Evolutionary conservation across 2,888 invertebrate genomes (phyloP).

Genomic region (Leptinotarsa haldemani): DNA sequence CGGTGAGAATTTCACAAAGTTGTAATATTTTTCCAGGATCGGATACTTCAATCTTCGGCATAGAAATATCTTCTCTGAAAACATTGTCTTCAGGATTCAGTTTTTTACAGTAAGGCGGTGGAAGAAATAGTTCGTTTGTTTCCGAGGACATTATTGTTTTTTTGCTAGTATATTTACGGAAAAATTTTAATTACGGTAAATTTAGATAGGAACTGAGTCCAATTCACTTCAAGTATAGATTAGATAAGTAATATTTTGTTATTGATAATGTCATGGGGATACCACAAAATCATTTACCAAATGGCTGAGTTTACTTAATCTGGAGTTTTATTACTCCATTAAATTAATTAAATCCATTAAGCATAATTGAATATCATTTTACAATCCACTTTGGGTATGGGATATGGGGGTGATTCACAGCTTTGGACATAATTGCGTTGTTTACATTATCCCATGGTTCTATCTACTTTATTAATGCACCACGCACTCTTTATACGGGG

Average conservation of each 20-base stretch:
- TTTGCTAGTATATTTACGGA: constrained; percentile 24
- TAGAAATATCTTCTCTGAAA: constrained; percentile 41
- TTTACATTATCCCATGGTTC: constrained; percentile 17
- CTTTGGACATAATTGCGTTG: constrained; percentile 17
- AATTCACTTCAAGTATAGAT: constrained; percentile 46
- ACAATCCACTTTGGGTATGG: constrained; percentile 13
- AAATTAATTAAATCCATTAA: constrained; percentile 54
- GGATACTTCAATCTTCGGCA: constrained; percentile 66
- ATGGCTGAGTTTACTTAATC: constrained; percentile 53
- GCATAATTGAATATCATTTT: constrained; percentile 28
- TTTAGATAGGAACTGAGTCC: constrained; percentile 36
- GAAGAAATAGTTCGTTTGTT: constrained; percentile 52
- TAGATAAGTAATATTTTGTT: constrained; percentile 51
- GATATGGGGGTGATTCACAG: constrained; percentile 12
- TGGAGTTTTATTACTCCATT: constrained; percentile 51
- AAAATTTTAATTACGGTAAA: constrained; percentile 31
- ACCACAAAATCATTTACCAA: constrained; percentile 54
- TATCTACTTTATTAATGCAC: neutral
- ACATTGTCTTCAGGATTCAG: constrained; percentile 38
- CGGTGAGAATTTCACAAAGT: constrained; percentile 68
- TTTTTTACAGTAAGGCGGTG: constrained; percentile 54
- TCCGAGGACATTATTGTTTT: constrained; percentile 27
- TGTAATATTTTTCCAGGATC: constrained; percentile 71
- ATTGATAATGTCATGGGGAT: constrained; percentile 54
- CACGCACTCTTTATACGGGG: neutral